Evolutionary conservation across 2,113 vertebrate genomes (phyloP), one percentile per base, ranked within the genome.

Genomic region (Eleginops maclovinus): DNA sequence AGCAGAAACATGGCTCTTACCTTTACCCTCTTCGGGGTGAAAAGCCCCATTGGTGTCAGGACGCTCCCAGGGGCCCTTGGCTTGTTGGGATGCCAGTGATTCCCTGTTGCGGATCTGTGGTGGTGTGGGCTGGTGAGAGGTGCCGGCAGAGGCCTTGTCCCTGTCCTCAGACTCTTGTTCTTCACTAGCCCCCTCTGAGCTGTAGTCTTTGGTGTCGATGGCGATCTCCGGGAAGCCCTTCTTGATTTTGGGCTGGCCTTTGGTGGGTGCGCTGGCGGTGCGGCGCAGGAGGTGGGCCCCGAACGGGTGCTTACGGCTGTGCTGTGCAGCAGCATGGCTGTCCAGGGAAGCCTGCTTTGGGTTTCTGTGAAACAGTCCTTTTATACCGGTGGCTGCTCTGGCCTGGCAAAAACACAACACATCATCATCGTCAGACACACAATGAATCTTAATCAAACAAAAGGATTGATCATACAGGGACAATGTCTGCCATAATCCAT

Each of bases 331-430:
- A 99, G 94, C 97, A 97, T 96, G 97, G 96, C 98, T 98, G 98
- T 99, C 98, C 87, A 99, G 98, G 58, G 98, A 99, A 88, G 96
- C 89, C 86, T 98, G 97, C 94, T 99, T 99, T 97, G 97, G 96
- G 94, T 95, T 98, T 95, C 97, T 97, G 95, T 98, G 96, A 93
- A 99, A 99, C 63, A 99, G 95, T 63, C 97, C 96, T 97, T 99
- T 99, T 96, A 99, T 96, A 91, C 98, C 97, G 91, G 96, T 95
- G 94, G 93, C 93, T 90, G 95, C 96, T 86, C 95, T 97, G 94
- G 94, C 96, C 98, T 99, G 93, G 81, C 92, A 95, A 77, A 85
- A 79, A 91, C 63, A 88, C n/a, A 85, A 56, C 9, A 79, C 58
- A 62, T 83, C 9, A 60, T 14, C 22, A 60, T 17, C 16, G 66